Base-by-base conservation (phyloP, 2,113 vertebrate species). In the Siniperca chuatsi region DNA sequence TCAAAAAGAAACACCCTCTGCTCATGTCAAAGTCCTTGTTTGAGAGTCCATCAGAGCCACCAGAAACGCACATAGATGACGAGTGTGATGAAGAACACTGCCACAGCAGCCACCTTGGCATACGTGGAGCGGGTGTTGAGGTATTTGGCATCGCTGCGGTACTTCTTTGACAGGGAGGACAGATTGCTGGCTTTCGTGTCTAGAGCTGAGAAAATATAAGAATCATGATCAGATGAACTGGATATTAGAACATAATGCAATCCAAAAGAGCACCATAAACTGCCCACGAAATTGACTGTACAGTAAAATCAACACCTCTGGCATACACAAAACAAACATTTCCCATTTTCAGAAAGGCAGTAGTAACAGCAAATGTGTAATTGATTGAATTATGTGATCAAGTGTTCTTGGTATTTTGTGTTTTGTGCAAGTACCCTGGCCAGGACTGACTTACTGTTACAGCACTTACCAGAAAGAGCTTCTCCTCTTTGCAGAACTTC, bases 71-170 rank as follows among this genome's bases (percentile, higher is more conserved):
- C 95, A 21, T 98, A 99, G 81, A 99, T 95, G 50, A 99, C 97
- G 85, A 99, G 83, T 91, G 99, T 99, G 95, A 99, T 94, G 92
- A 98, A 96, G 93, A 98, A 97, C 65, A 99, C 97, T 0, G 97
- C 96, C 1, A 97, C 96, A 0, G 97, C 98, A 0, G 97, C 98
- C 58, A 99, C 96, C 84, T 99, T 99, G 82, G 98, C 98, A 0
- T 99, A 99, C 0, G 97, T 97, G 91, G 98, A 99, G 61, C 98
- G 98, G 89, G 97, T 99, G 94, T 99, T 99, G 94, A 99, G 96
- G 83, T 99, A 99, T 85, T 98, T 98, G 0, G 98, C 98, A 0
- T 99, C 97, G 67, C 97, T 97, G 78, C 97, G 96, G 94, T 99
- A 99, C 91, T 99, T 99, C 95, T 99, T 98, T 1, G 98, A 99